Base-by-base conservation (phyloP, 2,888 invertebrate genomes). In the Protonemura montana region DNA sequence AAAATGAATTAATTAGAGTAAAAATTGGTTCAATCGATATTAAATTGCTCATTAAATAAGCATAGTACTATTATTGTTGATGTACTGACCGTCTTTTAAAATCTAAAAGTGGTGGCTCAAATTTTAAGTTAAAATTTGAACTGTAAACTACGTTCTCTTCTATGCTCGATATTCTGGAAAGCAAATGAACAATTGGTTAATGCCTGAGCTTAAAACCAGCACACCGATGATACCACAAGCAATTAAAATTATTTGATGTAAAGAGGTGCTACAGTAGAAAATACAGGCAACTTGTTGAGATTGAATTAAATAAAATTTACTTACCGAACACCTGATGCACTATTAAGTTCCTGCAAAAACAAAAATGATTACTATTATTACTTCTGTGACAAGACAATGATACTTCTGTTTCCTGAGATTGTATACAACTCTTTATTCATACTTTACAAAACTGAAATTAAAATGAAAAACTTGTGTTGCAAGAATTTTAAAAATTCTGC, bases 71-170 rank as follows among this genome's bases (percentile, higher is more conserved):
- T 35, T 35, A 35, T 41, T n/a, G 30, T 30, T 29, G 29, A 25
- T 82, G 81, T 88, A 90, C 91, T 91, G 91, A 95, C 95, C 95
- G 94, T 91, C 95, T 93, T 91, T 94, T 93, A 91, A 95, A 95
- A 92, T 95, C 94, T 90, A 95, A 92, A 90, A 93, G 91, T 89
- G 93, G 93, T 88, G 95, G 95, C 90, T 95, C 94, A 91, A 95
- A 94, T 90, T 92, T 92, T 89, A 94, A 91, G 88, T 92, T 91
- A 88, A 92, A 90, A 89, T 87, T 88, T 82, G 86, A 85, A 76
- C 86, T 85, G 81, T 87, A 87, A n/a, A 87, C 59, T 41, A 87
- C 42, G 85, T 81, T 88, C 76, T 88, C 88, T 59, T 88, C 88
- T 83, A 87, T 86, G 85, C 77, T 83, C 41, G 87, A 85, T 85